Evolutionary conservation across 2,113 vertebrate species (phyloP).

Genomic region (Zapus hudsonius): DNA sequence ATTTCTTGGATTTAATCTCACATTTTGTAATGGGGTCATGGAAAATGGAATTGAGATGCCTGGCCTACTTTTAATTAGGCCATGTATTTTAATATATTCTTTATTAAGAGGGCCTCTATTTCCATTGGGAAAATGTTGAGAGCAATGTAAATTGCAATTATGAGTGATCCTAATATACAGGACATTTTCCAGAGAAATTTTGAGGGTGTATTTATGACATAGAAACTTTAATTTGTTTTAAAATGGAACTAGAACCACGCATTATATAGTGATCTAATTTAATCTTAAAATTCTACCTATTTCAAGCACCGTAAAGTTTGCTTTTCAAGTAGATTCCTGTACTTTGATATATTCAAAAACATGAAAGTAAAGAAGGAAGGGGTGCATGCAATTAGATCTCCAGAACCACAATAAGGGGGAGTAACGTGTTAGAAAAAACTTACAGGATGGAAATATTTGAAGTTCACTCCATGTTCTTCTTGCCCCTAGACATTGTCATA

Average conservation of each 20-base stretch:
- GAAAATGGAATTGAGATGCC: constrained; percentile 54
- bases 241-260: neutral
- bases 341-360: neutral
- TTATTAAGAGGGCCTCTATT: constrained; percentile 73
- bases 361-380: neutral
- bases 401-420: neutral
- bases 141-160: constrained; percentile 62
- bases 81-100: constrained; percentile 68
- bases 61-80: constrained; percentile 80
- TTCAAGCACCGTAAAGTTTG: neutral
- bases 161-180: constrained; percentile 22
- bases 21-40: constrained; percentile 72
- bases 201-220: constrained; percentile 1
- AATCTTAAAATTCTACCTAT: constrained; percentile 19
- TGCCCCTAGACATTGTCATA: neutral
- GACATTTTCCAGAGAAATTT: constrained; percentile 43
- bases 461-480: neutral
- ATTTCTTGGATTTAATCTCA: constrained; percentile 62
- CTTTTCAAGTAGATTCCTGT: neutral
- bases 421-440: neutral
- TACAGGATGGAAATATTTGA: neutral
- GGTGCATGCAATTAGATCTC: neutral
- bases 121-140: constrained; percentile 74
- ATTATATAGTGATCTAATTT: neutral
- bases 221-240: neutral